Evolutionary conservation across 2,113 vertebrate species (phyloP).

Genomic region (Leptocoma aspasia): DNA sequence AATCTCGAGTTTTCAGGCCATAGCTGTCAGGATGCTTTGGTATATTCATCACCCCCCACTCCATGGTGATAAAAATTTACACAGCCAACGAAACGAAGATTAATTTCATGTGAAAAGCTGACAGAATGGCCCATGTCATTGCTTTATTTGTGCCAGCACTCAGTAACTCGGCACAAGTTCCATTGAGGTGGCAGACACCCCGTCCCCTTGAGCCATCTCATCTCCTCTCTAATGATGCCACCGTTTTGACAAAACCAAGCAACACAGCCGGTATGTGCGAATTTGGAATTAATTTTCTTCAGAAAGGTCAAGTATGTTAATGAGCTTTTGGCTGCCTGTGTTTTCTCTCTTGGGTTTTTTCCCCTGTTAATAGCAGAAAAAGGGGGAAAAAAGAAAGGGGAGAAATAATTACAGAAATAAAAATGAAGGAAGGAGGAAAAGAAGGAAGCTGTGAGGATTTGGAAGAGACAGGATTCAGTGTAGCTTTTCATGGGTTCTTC

Average conservation of each 20-base stretch:
- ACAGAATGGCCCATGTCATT: conserved; percentile 74
- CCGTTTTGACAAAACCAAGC: conserved; percentile 76
- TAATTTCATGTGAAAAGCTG: conserved; percentile 78
- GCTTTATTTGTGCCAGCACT: conserved; percentile 71
- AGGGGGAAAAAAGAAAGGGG: background rate
- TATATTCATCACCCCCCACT: conserved; percentile 58
- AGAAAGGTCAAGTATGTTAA: conserved; percentile 77
- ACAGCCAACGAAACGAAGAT: conserved; percentile 70
- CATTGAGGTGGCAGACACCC: conserved; percentile 76
- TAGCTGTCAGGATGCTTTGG: conserved; percentile 69
- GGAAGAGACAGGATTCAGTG: background rate
- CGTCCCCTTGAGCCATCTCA: conserved; percentile 73
- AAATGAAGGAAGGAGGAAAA: background rate
- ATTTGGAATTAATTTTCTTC: conserved; percentile 79
- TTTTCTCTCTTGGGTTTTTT: background rate
- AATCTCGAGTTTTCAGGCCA: conserved; percentile 59
- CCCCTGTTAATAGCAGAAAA: background rate
- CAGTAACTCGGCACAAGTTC: conserved; percentile 63
- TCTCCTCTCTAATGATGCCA: conserved; percentile 77
- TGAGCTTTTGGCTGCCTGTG: conserved; percentile 61
- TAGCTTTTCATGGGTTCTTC: background rate
- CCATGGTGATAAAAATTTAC: conserved; percentile 70
- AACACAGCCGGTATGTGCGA: conserved; percentile 74
- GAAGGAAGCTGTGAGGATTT: background rate
- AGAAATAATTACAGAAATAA: background rate